Evolutionary conservation across 1,140 invertebrate species (phyloP).

Genomic region (Chironomus striatipennis): DNA sequence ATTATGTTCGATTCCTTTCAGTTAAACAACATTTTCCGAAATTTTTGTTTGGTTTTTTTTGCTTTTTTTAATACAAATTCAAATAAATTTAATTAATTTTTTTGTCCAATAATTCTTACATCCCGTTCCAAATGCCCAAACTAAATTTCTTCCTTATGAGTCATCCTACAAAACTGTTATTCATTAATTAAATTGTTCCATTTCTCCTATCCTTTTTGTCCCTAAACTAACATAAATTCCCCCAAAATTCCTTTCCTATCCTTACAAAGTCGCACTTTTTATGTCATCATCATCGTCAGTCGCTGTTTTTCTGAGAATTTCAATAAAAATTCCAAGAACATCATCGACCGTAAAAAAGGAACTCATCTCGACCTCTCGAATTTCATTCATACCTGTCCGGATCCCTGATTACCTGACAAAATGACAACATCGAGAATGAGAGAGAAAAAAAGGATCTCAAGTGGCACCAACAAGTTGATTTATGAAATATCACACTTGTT

Average conservation of each 20-base stretch:
- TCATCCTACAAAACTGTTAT: background rate
- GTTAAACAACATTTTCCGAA: no score
- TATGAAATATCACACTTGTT: slow-evolving; percentile 22
- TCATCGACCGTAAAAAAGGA: no score
- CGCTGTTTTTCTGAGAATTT: background rate
- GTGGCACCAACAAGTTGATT: slow-evolving; percentile 20
- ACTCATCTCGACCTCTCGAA: no score
- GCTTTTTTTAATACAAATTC: no score
- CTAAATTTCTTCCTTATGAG: background rate
- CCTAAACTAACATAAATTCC: background rate
- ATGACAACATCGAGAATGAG: background rate
- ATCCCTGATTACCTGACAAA: background rate
- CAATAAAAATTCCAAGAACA: background rate
- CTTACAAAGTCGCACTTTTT: background rate
- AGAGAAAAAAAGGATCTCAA: background rate
- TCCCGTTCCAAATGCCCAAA: no score
- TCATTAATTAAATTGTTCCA: background rate
- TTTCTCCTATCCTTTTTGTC: background rate
- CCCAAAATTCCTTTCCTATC: background rate
- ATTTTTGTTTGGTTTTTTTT: no score
- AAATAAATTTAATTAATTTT: no score
- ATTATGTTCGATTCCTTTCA: no score
- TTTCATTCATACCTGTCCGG: no score
- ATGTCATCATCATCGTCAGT: background rate
- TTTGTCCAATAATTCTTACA: no score